phyloP scores from a whole-genome alignment of 2,888 invertebrate genomes.

The Abrostola tripartita region DNA sequence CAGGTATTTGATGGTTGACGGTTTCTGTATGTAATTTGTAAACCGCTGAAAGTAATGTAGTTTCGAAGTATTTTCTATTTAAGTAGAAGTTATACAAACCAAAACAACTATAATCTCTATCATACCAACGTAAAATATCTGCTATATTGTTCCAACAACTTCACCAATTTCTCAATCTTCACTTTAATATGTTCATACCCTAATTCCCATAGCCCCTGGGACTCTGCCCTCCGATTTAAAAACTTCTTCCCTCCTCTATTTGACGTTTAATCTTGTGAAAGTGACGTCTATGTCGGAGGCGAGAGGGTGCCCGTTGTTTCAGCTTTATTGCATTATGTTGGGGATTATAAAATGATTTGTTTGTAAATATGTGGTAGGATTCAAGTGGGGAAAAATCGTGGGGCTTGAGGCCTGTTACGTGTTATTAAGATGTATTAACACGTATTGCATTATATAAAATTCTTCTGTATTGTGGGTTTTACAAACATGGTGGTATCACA shows the following conservation, averaged over 20 bases:
- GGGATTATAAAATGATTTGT: slow-evolving; percentile 51
- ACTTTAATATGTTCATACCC: slow-evolving; percentile 48
- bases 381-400: neutral
- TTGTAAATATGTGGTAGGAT: slow-evolving; percentile 45
- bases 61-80: neutral
- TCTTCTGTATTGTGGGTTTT: no score
- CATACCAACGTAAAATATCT: neutral
- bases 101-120: neutral
- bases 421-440: neutral
- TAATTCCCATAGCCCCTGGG: slow-evolving; percentile 48
- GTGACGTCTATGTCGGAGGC: slow-evolving; percentile 69
- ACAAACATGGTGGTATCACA: no score
- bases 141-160: neutral
- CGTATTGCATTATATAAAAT: neutral
- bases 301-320: slow-evolving; percentile 58
- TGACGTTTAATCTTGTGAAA: slow-evolving; percentile 79
- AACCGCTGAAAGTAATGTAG: no score
- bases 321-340: slow-evolving; percentile 60
- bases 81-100: neutral
- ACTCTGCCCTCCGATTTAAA: slow-evolving; percentile 69
- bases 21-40: no score
- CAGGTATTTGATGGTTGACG: no score
- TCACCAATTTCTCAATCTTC: slow-evolving; percentile 40
- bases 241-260: slow-evolving; percentile 69
- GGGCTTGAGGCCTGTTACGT: neutral